phyloP scores from a whole-genome alignment of 2,797 vertebrate species.

The Stomatorhinus walkeri region DNA sequence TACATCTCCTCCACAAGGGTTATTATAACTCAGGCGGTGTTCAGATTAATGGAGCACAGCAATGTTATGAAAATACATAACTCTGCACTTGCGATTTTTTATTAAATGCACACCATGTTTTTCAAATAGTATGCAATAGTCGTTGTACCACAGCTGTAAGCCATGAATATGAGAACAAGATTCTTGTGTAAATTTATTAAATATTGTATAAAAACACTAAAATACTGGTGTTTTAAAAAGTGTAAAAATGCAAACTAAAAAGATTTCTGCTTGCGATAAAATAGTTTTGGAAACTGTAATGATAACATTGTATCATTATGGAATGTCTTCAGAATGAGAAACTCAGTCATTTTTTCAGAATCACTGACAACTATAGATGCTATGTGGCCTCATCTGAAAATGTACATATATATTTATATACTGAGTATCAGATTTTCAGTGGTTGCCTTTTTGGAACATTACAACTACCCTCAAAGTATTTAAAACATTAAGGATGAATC shows the following conservation, averaged over 20 bases:
- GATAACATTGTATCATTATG: neutral
- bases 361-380: neutral
- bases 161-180: neutral
- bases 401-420: constrained; percentile 16
- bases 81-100: neutral
- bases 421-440: constrained; percentile 33
- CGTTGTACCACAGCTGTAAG: neutral
- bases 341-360: neutral
- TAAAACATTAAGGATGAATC: constrained; percentile 24
- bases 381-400: constrained; percentile 25
- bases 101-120: neutral
- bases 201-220: neutral
- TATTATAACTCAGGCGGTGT: neutral
- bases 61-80: constrained; percentile 5
- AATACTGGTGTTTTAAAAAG: neutral
- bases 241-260: neutral
- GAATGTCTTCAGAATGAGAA: neutral
- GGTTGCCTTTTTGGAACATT: constrained; percentile 22
- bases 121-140: neutral
- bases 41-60: neutral
- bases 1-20: neutral
- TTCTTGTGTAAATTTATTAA: neutral
- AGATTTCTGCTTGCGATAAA: neutral
- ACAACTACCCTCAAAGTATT: neutral
- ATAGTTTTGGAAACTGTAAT: constrained; percentile 5